Percentiles rank a stretch among this genome's conserved stretches.
Conservation (phyloP, 2,888 invertebrate species). For the Hypercompe scribonia region DNA sequence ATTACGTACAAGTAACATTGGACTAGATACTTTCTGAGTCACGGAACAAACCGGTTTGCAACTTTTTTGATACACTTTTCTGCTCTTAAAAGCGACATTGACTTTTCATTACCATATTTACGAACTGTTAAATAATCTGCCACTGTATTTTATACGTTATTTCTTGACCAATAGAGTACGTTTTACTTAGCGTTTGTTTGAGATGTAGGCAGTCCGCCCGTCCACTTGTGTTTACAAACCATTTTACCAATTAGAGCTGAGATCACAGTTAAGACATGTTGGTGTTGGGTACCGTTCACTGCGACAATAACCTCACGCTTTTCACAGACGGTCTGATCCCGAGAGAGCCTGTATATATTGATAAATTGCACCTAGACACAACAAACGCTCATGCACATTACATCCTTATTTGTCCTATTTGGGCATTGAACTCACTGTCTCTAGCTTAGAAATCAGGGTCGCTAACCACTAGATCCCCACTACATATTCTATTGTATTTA, state of each 20-base stretch:
- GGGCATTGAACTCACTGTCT: too few species aligned
- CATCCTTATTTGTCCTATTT: too few species aligned
- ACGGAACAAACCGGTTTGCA: not conserved
- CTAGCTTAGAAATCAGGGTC: too few species aligned
- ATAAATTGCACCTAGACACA: too few species aligned
- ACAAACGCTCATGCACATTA: too few species aligned
- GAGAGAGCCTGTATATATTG: too few species aligned
- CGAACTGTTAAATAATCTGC: not conserved
- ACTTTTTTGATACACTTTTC: constrained; percentile 23
- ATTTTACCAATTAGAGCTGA: constrained; percentile 68
- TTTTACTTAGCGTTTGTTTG: constrained; percentile 4
- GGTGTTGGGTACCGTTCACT: constrained; percentile 46
- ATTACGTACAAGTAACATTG: too few species aligned
- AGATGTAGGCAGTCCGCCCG: constrained; percentile 21
- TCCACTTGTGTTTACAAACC: constrained; percentile 59
- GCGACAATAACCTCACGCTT: not conserved
- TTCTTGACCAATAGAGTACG: constrained; percentile 1
- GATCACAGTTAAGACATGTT: constrained; percentile 50
- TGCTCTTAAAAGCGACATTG: constrained; percentile 30
- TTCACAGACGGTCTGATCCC: too few species aligned
- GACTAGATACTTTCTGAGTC: not conserved
- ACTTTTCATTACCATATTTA: constrained; percentile 29
- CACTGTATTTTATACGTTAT: constrained; percentile 13
- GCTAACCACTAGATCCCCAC: too few species aligned
- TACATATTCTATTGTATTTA: too few species aligned